These are phyloP conservation scores for Eupithecia abbreviata DNA, from an alignment of 2,888 invertebrate species.

Conservation along the genomic window DNA sequence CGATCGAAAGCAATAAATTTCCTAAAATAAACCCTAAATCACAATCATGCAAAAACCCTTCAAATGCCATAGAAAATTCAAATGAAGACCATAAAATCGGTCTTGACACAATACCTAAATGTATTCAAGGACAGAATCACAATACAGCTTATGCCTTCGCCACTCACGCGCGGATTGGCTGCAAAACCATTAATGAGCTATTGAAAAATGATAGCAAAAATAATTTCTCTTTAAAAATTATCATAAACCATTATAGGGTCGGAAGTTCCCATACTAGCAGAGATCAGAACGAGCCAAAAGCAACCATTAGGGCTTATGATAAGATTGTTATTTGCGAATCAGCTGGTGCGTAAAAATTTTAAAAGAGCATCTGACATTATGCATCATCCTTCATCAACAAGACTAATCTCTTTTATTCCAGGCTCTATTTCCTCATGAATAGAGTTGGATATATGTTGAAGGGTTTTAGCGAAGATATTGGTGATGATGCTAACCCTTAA, in stretches of 20 bases:
- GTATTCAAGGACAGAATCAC: constrained; percentile 61
- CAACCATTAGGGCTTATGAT: not conserved
- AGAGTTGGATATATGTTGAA: constrained; percentile 45
- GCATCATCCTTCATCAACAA: constrained; percentile 48
- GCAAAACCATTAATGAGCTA: constrained; percentile 78
- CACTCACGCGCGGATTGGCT: constrained; percentile 75
- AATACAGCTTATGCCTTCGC: constrained; percentile 54
- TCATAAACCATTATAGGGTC: constrained; percentile 77
- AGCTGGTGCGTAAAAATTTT: constrained; percentile 35
- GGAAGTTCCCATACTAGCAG: constrained; percentile 59
- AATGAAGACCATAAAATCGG: constrained; percentile 80
- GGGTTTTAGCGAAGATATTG: constrained; percentile 50
- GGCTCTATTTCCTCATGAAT: constrained; percentile 30
- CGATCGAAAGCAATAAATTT: constrained; percentile 66
- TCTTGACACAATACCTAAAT: constrained; percentile 70
- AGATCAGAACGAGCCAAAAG: constrained; percentile 42
- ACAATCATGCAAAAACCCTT: constrained; percentile 81
- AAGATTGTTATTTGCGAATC: constrained; percentile 17
- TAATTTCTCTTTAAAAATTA: constrained; percentile 75
- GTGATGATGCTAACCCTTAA: constrained; percentile 72
- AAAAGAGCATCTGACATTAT: constrained; percentile 60
- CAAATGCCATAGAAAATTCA: constrained; percentile 72
- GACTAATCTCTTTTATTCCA: constrained; percentile 21
- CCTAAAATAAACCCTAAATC: constrained; percentile 74
- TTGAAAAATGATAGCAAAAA: constrained; percentile 84